Evolutionary conservation across 2,888 invertebrate genomes (phyloP).

Genomic region (Lordiphosa andalusiaca): DNA sequence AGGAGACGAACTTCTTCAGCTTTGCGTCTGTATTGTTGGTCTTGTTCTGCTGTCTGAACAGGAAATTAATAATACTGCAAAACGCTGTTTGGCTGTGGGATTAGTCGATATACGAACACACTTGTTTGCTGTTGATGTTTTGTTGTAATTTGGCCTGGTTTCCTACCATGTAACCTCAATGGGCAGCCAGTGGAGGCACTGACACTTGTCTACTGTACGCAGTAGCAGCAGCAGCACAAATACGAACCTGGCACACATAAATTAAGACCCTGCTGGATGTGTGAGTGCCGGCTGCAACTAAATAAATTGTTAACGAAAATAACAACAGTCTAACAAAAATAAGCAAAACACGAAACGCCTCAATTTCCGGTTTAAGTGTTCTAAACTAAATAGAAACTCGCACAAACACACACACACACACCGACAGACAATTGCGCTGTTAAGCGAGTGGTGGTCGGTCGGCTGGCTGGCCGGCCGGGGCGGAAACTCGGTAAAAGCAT

Average conservation of each 20-base stretch:
- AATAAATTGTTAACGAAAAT: constrained; percentile 76
- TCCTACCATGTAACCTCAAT: constrained; percentile 5
- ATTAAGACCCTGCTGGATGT: constrained; percentile 39
- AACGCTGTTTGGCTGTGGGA: background rate
- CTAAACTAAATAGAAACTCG: constrained; percentile 68
- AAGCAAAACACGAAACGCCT: constrained; percentile 73
- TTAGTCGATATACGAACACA: constrained; percentile 1
- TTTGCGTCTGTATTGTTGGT: background rate
- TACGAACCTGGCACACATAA: constrained; percentile 54
- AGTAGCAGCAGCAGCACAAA: constrained; percentile 46
- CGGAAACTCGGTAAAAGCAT: constrained; percentile 74
- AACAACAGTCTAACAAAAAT: constrained; percentile 71
- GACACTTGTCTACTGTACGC: constrained; percentile 9
- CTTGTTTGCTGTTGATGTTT: constrained; percentile 1
- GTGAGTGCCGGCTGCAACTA: constrained; percentile 49
- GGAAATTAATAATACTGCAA: constrained; percentile 21
- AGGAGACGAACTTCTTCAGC: background rate
- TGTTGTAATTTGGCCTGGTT: background rate
- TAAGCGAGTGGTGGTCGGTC: constrained; percentile 35
- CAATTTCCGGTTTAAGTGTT: constrained; percentile 74
- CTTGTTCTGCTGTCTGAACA: constrained; percentile 3
- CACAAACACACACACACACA: constrained; percentile 33
- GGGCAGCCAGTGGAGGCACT: background rate
- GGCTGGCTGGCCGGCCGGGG: constrained; percentile 47
- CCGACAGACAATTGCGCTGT: constrained; percentile 34